phyloP scores from a whole-genome alignment of 2,888 invertebrate species.

The Nebria brevicollis region DNA sequence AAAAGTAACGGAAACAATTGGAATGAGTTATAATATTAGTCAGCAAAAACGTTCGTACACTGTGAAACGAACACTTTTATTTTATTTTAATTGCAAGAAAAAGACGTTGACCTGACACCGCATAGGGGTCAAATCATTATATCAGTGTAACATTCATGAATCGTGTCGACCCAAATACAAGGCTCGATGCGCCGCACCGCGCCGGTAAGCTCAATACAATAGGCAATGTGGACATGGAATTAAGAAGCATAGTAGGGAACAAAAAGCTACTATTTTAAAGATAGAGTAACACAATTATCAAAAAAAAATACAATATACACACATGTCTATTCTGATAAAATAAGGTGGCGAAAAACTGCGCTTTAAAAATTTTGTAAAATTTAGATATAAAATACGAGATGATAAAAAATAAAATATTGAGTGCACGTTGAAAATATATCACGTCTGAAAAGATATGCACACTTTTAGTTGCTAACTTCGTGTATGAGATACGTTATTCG shows the following conservation, averaged over 20 bases:
- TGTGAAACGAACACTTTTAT: conserved; percentile 14
- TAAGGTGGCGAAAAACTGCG: too few relatives aligned
- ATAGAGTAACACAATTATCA: background rate
- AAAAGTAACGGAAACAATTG: background rate
- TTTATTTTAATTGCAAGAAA: conserved; percentile 3
- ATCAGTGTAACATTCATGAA: conserved; percentile 15
- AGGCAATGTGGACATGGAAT: background rate
- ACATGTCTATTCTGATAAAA: too few relatives aligned
- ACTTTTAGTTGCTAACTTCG: background rate
- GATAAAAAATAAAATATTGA: too few relatives aligned
- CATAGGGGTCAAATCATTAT: conserved; percentile 23
- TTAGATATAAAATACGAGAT: too few relatives aligned
- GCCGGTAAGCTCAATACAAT: background rate
- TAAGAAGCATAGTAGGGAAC: background rate
- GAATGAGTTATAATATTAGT: conserved; percentile 15
- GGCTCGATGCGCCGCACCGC: background rate
- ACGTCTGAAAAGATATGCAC: background rate
- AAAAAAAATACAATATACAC: background rate
- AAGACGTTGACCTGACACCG: conserved; percentile 13
- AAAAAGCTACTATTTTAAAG: background rate
- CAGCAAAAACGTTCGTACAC: conserved; percentile 6
- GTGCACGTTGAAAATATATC: too few relatives aligned
- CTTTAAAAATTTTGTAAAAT: too few relatives aligned
- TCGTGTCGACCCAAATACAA: conserved; percentile 23
- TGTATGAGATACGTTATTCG: conserved; percentile 3